Evolutionary conservation across 2,797 vertebrate species (phyloP).

Genomic region (Liasis olivaceus): DNA sequence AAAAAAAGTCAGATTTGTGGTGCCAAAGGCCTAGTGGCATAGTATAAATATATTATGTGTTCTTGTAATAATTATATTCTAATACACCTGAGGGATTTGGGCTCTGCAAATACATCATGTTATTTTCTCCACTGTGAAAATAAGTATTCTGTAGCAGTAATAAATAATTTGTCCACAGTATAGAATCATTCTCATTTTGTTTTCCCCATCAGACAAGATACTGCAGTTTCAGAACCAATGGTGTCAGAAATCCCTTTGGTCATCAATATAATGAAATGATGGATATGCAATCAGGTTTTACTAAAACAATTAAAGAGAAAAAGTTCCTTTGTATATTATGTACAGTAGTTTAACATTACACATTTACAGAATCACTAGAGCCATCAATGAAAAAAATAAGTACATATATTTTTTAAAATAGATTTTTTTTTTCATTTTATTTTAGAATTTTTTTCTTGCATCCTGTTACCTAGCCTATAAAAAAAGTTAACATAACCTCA

Average conservation of each 20-base stretch:
- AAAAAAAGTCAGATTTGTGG: constrained; percentile 58
- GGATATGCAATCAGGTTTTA: not conserved
- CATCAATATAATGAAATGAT: constrained; percentile 2
- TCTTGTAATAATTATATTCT: constrained; percentile 67
- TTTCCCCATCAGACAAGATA: constrained; percentile 8
- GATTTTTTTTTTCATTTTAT: too few species aligned
- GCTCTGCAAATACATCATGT: constrained; percentile 59
- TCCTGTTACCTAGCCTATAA: too few species aligned
- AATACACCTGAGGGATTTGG: constrained; percentile 51
- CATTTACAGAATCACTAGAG: not conserved
- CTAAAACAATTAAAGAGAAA: fast-evolving
- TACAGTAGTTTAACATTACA: not conserved
- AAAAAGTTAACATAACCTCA: not conserved
- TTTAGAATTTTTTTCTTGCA: too few species aligned
- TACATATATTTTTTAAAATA: too few species aligned
- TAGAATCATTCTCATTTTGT: not conserved
- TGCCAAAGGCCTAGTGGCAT: constrained; percentile 20
- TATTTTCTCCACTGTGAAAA: constrained; percentile 54
- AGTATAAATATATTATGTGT: constrained; percentile 57
- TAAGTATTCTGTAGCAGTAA: constrained; percentile 39
- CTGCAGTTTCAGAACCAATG: constrained; percentile 9
- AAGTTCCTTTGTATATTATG: not conserved
- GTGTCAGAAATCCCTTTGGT: not conserved
- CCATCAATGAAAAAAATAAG: too few species aligned
- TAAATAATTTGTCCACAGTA: constrained; percentile 30